Base-by-base conservation (phyloP, 2,797 vertebrate genomes). In the Meda fulgida region DNA sequence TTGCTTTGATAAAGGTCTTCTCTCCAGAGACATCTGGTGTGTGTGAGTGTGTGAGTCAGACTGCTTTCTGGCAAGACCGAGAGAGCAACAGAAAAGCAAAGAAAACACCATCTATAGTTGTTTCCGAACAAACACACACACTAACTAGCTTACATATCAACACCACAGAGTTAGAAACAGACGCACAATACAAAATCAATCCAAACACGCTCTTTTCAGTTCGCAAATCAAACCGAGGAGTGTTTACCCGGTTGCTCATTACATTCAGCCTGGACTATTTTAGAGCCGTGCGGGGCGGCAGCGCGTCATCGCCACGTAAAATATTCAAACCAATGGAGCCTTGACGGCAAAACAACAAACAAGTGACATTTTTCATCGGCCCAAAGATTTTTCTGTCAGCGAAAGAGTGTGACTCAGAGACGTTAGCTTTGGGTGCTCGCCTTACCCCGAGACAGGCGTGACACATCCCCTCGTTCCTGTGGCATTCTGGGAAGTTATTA, bases 1-100 rank as follows among this genome's bases (percentile, higher is more conserved):
- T 69, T n/a, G 48, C 60, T 82, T 75, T 84, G 82, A 84, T 84
- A 86, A 84, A 88, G 85, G 82, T 82, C 85, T 71, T 84, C 73
- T 84, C 85, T 73, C 72, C 58, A 84, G 81, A 85, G 85, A 88
- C 85, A 86, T 86, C 73, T 86, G 84, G 65, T 38, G 65, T 34
- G 16, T 19, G 31, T 34, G 80, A 83, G 79, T 82, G 71, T 21
- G 51, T 86, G 81, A 82, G 48, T 86, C 82, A 88, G 73, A 34
- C n/a, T 66, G 82, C 36, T 85, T 81, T 84, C 21, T 86, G 85
- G 73, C 78, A 86, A 86, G 84, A 58, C 36, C 46, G 5, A 75
- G 77, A 77, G 65, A 73, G 43, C 70, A 69, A 84, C 46, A 69
- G 23, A 66, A 43, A 5, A 18, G 38, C 46, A 65, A 23, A 43